These are phyloP conservation scores for Vanacampus margaritifer DNA, from an alignment of 2,113 vertebrate genomes.

Conservation along the genomic window DNA sequence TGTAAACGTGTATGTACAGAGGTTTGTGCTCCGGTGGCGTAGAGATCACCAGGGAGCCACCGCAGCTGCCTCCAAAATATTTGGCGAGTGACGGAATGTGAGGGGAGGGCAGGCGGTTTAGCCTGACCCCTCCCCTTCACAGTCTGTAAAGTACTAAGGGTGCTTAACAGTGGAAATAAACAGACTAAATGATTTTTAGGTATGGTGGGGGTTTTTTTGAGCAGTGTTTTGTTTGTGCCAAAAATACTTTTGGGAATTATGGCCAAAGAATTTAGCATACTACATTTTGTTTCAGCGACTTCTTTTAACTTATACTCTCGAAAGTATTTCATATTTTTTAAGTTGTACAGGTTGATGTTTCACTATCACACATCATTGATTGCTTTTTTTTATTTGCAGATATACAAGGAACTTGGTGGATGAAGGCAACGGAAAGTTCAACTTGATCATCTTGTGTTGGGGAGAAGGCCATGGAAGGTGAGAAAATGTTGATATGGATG, in stretches of 20 bases:
- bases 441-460: conserved; percentile 97
- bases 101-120: not conserved
- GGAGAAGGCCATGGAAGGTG: conserved; percentile 99
- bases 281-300: no score
- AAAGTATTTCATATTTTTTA: no score
- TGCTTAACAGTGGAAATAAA: not conserved
- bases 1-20: not conserved
- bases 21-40: conserved; percentile 1
- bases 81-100: conserved; percentile 5
- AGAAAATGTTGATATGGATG: not conserved
- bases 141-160: not conserved
- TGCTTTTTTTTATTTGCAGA: conserved; percentile 60
- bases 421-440: conserved; percentile 94
- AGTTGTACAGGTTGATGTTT: no score
- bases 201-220: no score
- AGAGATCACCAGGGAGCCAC: conserved; percentile 3
- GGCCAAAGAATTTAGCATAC: no score
- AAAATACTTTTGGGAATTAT: no score
- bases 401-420: conserved; percentile 97
- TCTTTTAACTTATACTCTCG: no score
- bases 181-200: no score
- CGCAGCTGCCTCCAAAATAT: conserved; percentile 30
- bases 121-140: not conserved
- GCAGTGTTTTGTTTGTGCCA: no score
- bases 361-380: not conserved